These are phyloP conservation scores for Aptenodytes patagonicus DNA, from an alignment of 2,113 vertebrate genomes.

Conservation along the genomic window DNA sequence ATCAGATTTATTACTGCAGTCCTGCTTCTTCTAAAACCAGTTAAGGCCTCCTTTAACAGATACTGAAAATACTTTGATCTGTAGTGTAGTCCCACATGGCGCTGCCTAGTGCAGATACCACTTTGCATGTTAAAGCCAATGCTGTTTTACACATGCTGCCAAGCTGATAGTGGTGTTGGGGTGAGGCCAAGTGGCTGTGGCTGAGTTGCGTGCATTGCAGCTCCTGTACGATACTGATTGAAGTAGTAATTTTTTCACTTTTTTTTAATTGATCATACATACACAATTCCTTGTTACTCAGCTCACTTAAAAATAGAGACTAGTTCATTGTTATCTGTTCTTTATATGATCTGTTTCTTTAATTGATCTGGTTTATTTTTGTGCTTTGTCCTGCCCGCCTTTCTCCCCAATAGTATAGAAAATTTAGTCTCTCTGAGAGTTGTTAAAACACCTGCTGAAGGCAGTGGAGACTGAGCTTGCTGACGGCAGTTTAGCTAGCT, in stretches of 20 bases:
- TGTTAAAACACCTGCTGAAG: neutral
- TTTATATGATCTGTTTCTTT: neutral
- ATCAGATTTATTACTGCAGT: constrained; percentile 35
- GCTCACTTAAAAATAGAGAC: neutral
- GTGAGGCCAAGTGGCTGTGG: neutral
- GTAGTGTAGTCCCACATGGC: neutral
- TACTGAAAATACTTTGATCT: neutral
- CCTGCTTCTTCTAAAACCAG: neutral
- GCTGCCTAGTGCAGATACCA: neutral
- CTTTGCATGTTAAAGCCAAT: neutral
- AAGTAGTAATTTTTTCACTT: neutral
- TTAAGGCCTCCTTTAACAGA: neutral
- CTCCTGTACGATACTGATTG: neutral
- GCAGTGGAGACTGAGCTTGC: neutral
- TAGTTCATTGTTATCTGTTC: neutral
- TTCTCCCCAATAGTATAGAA: neutral
- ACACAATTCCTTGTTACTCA: neutral
- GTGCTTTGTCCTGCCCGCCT: neutral
- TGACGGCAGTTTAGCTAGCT: neutral
- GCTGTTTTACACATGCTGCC: neutral
- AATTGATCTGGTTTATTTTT: neutral
- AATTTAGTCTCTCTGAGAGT: neutral
- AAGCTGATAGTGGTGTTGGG: neutral
- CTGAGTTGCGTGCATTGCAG: neutral
- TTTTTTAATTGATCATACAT: neutral